Evolutionary conservation across 2,113 vertebrate species (phyloP), one percentile per base, ranked within the genome.

Genomic region (Anolis carolinensis): DNA sequence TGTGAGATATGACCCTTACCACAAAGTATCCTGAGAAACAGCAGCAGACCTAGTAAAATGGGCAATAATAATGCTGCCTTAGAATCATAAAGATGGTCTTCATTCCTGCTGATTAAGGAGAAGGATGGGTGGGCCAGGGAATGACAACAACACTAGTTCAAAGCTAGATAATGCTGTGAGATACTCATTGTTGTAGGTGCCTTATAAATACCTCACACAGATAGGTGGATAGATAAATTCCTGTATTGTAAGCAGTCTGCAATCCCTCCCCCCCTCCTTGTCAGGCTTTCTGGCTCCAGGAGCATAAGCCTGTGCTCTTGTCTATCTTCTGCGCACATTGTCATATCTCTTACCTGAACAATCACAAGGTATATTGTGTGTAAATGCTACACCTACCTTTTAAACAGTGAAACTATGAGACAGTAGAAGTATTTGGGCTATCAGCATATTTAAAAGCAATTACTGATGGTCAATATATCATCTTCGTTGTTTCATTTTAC

Each of bases 121-220:
- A 71, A n/a, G 25, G 65, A 25, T 1, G 21, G 13, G 2, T 0
- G 3, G 14, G 79, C 71, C 48, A 20, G 34, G 52, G 23, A 10
- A 68, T 7, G 44, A 39, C 32, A 74, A 39, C 32, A 74, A 81
- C 23, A 23, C 85, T 67, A 67, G 44, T 63, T 87, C 32, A 14
- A 85, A 74, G 11, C 0, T 83, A 68, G 86, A 70, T 86, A 80
- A 90, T 7, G 0, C 67, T 16, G 39, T 92, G 71, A 76, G 73
- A 84, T 2, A 32, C 2, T 74, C 10, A 78, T 86, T 65, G 1
- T 72, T 44, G 48, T 32, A 79, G 82, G 34, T 32, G 21, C 21
- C 83, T 8, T 79, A 84, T 73, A 88, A 88, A 88, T 88, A 81
- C 82, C 82, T 68, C 30, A 81, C 44, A 1, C 16, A 67, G 59